phyloP scores from a whole-genome alignment of 23 tunicate genomes.

The Styela plicata region DNA sequence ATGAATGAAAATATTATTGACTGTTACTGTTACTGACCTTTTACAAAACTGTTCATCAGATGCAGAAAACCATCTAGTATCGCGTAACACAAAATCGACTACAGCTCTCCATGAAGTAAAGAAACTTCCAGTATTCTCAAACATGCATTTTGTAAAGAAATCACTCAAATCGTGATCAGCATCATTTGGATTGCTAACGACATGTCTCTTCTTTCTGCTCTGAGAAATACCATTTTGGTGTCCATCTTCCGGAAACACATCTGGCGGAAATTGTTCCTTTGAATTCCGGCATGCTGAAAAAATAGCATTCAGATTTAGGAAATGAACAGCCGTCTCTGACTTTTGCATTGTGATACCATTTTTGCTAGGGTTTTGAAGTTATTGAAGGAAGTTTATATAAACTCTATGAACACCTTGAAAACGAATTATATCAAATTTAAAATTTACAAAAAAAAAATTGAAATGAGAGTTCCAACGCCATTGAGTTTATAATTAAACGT shows the following conservation, averaged over 20 bases:
- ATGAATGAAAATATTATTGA: no score
- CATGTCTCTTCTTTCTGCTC: not conserved
- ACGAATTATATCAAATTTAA: no score
- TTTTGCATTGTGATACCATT: no score
- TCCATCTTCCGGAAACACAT: not conserved
- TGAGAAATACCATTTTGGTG: not conserved
- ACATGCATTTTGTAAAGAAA: conserved; percentile 10
- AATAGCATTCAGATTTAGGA: no score
- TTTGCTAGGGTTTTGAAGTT: no score
- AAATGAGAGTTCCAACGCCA: no score
- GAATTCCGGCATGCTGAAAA: not conserved
- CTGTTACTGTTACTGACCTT: no score
- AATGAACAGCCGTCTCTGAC: no score
- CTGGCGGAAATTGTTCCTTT: not conserved
- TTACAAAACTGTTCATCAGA: conserved; percentile 21
- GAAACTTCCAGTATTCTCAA: conserved; percentile 13
- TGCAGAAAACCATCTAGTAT: conserved; percentile 14
- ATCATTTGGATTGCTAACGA: not conserved
- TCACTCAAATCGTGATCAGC: not conserved
- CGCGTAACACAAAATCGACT: conserved; percentile 7
- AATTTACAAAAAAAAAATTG: no score
- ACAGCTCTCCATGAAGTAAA: conserved; percentile 15
- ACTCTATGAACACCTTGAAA: no score
- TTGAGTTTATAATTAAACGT: no score
- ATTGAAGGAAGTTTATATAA: no score